Base-by-base conservation (phyloP, 2,797 vertebrate species). In the Sebastolobus altivelis region DNA sequence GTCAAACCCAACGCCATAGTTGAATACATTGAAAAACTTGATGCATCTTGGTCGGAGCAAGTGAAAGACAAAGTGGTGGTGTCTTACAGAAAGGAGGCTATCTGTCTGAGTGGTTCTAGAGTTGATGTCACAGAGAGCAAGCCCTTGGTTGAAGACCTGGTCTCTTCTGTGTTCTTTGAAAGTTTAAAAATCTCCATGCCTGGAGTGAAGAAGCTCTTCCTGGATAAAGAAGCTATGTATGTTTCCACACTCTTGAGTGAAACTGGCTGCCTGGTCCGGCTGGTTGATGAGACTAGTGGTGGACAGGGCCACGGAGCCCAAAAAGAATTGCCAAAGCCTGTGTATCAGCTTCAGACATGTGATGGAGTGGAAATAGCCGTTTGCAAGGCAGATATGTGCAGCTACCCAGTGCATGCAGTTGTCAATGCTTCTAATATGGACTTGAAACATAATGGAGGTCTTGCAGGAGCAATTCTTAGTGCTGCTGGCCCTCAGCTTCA, bases 401-500 rank as follows among this genome's bases (percentile, higher is more conserved):
- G 0, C n/a, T 94, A 96, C 33, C 79, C 88, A 0, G 94, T 94
- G 0, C 86, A 97, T 6, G 96, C 95, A n/a, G 90, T 98, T 25
- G 96, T 98, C 22, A 97, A 93, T 58, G 81, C 95, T 0, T 84
- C 93, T 5, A 96, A 94, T 7, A 80, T 89, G 20, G 65, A 90
- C 8, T 91, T 99, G 22, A 66, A 88, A 9, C 95, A 94, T 40
- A 29, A 4, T 0, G 89, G 89, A 1, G 96, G 96, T 54, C 94
- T 99, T 27, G 89, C 95, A 2, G 65, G 0, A 0, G 95, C 94
- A 0, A 93, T 99, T 29, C 74, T 87, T 0, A 79, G 85, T 20
- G 96, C 95, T 1, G 96, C 96, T 22, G 97, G 97, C 1, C 94
- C 94, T 16, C 86, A 94, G 16, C 85, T 98, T 67, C 97, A 98